Conservation (phyloP, 2,797 vertebrate species). For the Pampus argenteus region DNA sequence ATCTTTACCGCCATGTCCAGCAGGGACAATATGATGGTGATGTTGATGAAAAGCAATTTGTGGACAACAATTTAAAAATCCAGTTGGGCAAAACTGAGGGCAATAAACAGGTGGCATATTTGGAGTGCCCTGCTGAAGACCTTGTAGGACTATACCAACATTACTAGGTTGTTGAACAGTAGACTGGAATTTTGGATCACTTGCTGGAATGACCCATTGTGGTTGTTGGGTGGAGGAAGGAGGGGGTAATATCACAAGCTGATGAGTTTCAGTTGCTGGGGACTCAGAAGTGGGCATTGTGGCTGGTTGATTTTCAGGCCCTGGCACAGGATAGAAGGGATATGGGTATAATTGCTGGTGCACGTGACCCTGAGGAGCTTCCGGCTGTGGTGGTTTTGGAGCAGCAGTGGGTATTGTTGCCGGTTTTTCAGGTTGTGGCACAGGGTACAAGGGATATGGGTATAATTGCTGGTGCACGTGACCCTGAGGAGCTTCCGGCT, state of each 20-base stretch:
- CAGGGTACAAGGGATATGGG: not conserved
- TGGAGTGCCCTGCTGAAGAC: not conserved
- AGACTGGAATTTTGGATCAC: not conserved
- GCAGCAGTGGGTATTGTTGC: not conserved
- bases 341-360: too few species aligned
- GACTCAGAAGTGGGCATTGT: too few species aligned
- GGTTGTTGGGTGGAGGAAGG: conserved; percentile 1
- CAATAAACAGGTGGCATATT: conserved; percentile 40
- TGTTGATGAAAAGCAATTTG: conserved; percentile 80
- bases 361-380: not conserved
- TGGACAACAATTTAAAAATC: conserved; percentile 70
- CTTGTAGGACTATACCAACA: not conserved
- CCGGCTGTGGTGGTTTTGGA: not conserved
- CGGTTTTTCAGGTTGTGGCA: too few species aligned
- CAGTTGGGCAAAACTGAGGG: conserved; percentile 54
- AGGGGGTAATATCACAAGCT: not conserved
- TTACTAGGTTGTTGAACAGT: not conserved
- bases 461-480: not conserved
- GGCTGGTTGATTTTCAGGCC: too few species aligned
- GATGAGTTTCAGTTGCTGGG: conserved; percentile 1
- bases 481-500: not conserved
- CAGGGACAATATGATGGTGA: conserved; percentile 64
- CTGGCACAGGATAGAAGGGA: too few species aligned
- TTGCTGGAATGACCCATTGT: not conserved
- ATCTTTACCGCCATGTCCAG: conserved; percentile 6